A percentile compares a stretch with the other conserved stretches of the same genome.
phyloP scores from a whole-genome alignment of 2,888 invertebrate genomes.

The Ischnura elegans region DNA sequence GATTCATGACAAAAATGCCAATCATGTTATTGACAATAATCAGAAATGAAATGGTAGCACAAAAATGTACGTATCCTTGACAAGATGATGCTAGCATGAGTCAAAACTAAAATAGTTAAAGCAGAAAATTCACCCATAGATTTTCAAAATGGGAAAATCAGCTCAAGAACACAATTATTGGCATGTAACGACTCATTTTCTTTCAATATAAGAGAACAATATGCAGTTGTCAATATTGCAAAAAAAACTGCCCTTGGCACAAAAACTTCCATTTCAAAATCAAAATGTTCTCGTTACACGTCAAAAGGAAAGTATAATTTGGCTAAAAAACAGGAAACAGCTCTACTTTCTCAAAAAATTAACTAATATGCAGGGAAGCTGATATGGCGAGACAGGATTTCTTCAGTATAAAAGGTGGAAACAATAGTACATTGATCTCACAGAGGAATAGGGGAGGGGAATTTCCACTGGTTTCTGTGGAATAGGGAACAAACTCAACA shows the following conservation, averaged over 20 bases:
- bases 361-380: background rate
- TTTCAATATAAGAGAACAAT: background rate
- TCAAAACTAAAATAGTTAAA: background rate
- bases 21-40: background rate
- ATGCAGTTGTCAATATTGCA: slow-evolving; percentile 18
- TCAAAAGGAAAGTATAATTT: background rate
- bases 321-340: background rate
- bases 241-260: background rate
- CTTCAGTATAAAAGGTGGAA: background rate
- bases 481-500: slow-evolving; percentile 48
- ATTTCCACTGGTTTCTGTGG: too few relatives aligned
- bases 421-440: slow-evolving; percentile 29
- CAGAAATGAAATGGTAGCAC: background rate
- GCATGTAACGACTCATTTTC: background rate
- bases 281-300: background rate
- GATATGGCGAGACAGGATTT: background rate
- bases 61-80: background rate
- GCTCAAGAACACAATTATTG: background rate
- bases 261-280: background rate
- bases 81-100: background rate
- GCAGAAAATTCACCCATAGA: too few relatives aligned
- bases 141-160: background rate
- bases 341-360: background rate
- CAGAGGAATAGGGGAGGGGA: too few relatives aligned
- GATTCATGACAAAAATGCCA: background rate